Evolutionary conservation across 2,888 invertebrate genomes (phyloP).

Genomic region (Drosophila anomelani): DNA sequence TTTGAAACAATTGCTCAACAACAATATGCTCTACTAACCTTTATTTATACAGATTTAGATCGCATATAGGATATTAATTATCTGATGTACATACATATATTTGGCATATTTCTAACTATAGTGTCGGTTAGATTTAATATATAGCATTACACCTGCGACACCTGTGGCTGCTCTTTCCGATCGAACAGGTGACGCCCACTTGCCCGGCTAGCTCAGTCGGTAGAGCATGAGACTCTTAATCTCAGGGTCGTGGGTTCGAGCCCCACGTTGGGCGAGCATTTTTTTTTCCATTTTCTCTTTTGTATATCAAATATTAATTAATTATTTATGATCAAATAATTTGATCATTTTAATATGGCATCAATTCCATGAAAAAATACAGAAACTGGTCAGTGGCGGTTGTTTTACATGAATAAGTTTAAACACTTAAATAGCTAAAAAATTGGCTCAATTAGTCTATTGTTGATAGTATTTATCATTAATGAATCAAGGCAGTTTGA

Average conservation of each 20-base stretch:
- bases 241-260: conserved; percentile 85
- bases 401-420: conserved; percentile 1
- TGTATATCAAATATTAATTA: conserved; percentile 1
- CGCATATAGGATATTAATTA: not conserved
- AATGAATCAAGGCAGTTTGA: not conserved
- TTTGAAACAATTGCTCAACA: too few relatives aligned
- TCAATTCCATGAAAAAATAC: not conserved
- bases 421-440: not conserved
- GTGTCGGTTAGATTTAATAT: not conserved
- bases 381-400: not conserved
- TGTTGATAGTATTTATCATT: not conserved
- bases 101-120: too few relatives aligned
- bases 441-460: conserved; percentile 3
- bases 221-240: conserved; percentile 85
- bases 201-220: conserved; percentile 85
- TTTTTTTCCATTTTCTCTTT: conserved; percentile 1
- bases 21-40: not conserved
- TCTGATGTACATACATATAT: not conserved
- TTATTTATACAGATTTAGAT: not conserved
- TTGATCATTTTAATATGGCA: not conserved
- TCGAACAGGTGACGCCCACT: not conserved
- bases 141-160: not conserved
- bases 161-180: conserved; percentile 1
- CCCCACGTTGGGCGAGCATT: conserved; percentile 83
- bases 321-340: conserved; percentile 9